phyloP scores from a whole-genome alignment of 2,113 vertebrate genomes.

The Microtus oregoni region DNA sequence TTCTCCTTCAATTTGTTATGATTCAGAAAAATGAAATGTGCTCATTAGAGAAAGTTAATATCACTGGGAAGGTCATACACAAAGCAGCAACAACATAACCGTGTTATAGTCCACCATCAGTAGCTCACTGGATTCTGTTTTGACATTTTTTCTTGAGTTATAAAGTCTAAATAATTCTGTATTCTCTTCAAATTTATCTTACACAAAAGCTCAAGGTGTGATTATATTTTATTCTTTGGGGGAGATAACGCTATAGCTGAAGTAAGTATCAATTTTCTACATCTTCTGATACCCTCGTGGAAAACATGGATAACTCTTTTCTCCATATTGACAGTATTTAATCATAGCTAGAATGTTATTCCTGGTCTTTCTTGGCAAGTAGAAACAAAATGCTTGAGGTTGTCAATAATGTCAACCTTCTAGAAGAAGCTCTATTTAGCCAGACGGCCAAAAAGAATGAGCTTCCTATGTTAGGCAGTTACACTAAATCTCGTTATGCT shows the following conservation, averaged over 20 bases:
- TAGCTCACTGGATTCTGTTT: not conserved
- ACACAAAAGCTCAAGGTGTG: not conserved
- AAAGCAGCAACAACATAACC: not conserved
- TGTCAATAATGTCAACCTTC: not conserved
- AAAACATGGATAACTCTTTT: not conserved
- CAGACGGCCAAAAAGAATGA: not conserved
- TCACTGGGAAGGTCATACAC: not conserved
- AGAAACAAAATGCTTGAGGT: not conserved
- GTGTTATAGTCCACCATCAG: not conserved
- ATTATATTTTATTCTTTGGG: not conserved
- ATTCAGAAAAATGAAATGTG: constrained; percentile 5
- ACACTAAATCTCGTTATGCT: not conserved
- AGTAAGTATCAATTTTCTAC: not conserved
- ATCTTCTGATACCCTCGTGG: constrained; percentile 4
- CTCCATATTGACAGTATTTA: not conserved
- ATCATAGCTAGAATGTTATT: not conserved
- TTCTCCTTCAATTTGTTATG: constrained; percentile 1
- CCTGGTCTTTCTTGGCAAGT: not conserved
- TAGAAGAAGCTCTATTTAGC: not conserved
- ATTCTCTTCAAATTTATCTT: not conserved
- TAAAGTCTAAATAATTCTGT: constrained; percentile 23
- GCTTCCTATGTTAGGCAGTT: not conserved
- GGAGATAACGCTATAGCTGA: not conserved
- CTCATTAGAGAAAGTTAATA: not conserved
- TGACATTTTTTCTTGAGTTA: constrained; percentile 16